phyloP scores from a whole-genome alignment of 2,888 invertebrate genomes.

The Cheilosia variabilis region DNA sequence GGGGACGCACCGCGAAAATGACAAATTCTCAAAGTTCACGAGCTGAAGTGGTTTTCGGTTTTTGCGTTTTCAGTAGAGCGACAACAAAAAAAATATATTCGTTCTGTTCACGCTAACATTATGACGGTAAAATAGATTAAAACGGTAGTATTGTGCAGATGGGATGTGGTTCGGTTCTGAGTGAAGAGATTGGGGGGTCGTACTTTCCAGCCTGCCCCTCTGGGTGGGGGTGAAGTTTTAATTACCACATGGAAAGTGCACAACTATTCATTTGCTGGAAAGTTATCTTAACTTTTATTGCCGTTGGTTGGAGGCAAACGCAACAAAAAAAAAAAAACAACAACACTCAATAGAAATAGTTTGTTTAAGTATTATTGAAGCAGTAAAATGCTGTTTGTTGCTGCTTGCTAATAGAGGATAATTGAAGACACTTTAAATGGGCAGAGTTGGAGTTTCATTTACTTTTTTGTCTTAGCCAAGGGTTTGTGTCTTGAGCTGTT shows the following conservation, averaged over 20 bases:
- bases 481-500: too few relatives aligned
- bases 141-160: constrained; percentile 23
- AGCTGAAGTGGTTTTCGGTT: constrained; percentile 58
- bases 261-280: constrained; percentile 62
- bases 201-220: neutral
- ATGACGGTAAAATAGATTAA: constrained; percentile 47
- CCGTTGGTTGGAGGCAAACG: neutral
- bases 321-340: neutral
- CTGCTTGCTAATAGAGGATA: neutral
- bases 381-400: neutral
- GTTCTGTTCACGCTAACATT: constrained; percentile 41
- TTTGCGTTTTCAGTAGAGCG: constrained; percentile 24
- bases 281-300: constrained; percentile 68
- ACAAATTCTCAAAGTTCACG: constrained; percentile 72
- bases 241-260: constrained; percentile 66
- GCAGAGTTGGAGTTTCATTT: neutral
- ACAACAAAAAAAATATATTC: neutral
- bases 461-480: neutral
- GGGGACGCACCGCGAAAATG: constrained; percentile 54
- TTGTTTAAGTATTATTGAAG: constrained; percentile 41
- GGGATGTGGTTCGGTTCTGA: constrained; percentile 6
- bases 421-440: neutral
- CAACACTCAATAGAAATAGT: constrained; percentile 32
- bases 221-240: constrained; percentile 38
- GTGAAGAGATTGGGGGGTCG: neutral